Conservation (phyloP, 2,113 vertebrate genomes). For the Tupaia tana region DNA sequence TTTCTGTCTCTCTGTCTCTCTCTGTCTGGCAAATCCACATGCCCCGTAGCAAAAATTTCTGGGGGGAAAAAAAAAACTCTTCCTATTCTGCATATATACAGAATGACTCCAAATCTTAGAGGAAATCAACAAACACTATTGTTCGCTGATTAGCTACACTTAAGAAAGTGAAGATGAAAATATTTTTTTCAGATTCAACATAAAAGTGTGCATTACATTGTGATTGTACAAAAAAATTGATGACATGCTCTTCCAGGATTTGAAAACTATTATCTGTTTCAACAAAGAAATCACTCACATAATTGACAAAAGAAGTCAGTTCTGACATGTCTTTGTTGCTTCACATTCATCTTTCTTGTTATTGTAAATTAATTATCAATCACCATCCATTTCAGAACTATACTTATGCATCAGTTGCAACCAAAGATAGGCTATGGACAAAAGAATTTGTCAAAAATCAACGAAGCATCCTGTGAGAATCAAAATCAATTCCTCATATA, state of each 20-base stretch:
- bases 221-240: neutral
- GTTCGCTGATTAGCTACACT: neutral
- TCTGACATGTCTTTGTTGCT: neutral
- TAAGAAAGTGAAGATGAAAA: neutral
- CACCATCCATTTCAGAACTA: neutral
- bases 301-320: conserved; percentile 2
- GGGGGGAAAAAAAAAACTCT: neutral
- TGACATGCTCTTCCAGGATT: neutral
- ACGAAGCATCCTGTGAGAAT: neutral
- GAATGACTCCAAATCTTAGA: neutral
- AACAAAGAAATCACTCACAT: neutral
- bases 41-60: too few species aligned
- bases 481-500: neutral
- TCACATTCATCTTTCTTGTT: conserved; percentile 10
- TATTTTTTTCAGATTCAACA: neutral
- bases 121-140: neutral
- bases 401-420: neutral
- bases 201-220: neutral
- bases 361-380: conserved; percentile 30
- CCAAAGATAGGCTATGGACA: neutral
- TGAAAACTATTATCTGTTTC: neutral
- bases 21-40: too few species aligned
- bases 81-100: neutral
- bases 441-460: neutral
- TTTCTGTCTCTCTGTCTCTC: too few species aligned